Evolutionary conservation across 2,888 invertebrate genomes (phyloP).

Genomic region (Syrista parreyssii): DNA sequence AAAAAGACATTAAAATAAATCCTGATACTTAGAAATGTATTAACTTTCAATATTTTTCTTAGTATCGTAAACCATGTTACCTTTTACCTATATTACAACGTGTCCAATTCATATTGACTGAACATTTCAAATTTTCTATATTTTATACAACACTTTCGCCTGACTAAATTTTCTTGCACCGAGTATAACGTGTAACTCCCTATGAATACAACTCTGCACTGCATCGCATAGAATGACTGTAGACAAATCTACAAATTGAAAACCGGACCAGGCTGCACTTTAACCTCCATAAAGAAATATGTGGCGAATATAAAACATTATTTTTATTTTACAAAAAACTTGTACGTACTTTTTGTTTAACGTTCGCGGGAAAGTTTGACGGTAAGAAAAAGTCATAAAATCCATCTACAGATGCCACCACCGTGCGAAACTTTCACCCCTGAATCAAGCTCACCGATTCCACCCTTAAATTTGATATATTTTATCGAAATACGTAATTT

Average conservation of each 20-base stretch:
- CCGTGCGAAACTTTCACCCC: not conserved
- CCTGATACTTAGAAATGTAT: too few relatives aligned
- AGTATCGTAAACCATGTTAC: too few relatives aligned
- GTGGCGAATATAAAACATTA: not conserved
- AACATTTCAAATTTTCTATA: too few relatives aligned
- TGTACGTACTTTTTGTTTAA: not conserved
- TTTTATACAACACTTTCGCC: too few relatives aligned
- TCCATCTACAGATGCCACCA: not conserved
- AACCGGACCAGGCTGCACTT: not conserved
- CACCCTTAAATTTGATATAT: not conserved
- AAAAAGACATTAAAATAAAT: too few relatives aligned
- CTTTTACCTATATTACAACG: too few relatives aligned
- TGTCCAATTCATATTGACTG: too few relatives aligned
- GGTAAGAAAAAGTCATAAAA: not conserved
- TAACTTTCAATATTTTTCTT: too few relatives aligned
- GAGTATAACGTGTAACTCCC: not conserved
- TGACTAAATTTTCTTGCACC: not conserved
- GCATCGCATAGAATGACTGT: not conserved
- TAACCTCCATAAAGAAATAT: not conserved
- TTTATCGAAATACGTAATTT: not conserved
- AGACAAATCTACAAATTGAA: not conserved
- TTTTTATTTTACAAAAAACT: not conserved
- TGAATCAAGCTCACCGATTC: not conserved
- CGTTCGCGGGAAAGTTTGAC: not conserved
- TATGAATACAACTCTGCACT: not conserved